Conservation (phyloP, 2,888 invertebrate species). For the Latheticus oryzae region DNA sequence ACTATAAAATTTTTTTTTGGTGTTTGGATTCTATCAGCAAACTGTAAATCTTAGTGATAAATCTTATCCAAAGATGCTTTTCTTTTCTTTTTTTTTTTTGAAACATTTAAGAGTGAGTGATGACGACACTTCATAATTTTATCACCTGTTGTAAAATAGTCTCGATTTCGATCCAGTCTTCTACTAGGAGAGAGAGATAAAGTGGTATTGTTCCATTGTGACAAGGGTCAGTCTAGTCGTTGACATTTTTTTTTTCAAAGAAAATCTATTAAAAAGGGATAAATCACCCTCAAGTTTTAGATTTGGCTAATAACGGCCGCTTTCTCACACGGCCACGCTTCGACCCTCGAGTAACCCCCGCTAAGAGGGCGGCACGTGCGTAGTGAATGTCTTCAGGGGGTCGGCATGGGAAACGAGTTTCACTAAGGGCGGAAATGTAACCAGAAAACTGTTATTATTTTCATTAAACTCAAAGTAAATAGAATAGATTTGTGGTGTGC, state of each 20-base stretch:
- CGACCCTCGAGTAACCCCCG: slow-evolving; percentile 42
- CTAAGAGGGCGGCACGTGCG: slow-evolving; percentile 52
- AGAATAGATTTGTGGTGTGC: slow-evolving; percentile 40
- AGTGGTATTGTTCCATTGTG: slow-evolving; percentile 34
- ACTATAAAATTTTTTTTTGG: too few relatives aligned
- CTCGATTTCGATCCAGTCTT: slow-evolving; percentile 17
- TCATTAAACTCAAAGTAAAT: not conserved
- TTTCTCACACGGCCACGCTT: slow-evolving; percentile 48
- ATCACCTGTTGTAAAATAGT: slow-evolving; percentile 40
- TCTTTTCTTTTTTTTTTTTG: too few relatives aligned
- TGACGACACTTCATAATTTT: slow-evolving; percentile 40
- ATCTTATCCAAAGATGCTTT: too few relatives aligned
- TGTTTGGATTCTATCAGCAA: too few relatives aligned
- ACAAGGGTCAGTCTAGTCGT: slow-evolving; percentile 25
- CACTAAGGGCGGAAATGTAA: not conserved
- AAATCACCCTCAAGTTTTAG: slow-evolving; percentile 44
- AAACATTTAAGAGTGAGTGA: too few relatives aligned
- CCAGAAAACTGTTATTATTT: not conserved
- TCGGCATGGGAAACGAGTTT: slow-evolving; percentile 42
- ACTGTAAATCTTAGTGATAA: too few relatives aligned
- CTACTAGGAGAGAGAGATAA: slow-evolving; percentile 29
- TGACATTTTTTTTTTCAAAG: slow-evolving; percentile 22
- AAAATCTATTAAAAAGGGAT: slow-evolving; percentile 35
- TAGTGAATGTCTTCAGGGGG: slow-evolving; percentile 47
- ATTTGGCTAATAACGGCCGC: slow-evolving; percentile 50